Conservation (phyloP, 2,888 invertebrate species). For the Malacosoma neustria region DNA sequence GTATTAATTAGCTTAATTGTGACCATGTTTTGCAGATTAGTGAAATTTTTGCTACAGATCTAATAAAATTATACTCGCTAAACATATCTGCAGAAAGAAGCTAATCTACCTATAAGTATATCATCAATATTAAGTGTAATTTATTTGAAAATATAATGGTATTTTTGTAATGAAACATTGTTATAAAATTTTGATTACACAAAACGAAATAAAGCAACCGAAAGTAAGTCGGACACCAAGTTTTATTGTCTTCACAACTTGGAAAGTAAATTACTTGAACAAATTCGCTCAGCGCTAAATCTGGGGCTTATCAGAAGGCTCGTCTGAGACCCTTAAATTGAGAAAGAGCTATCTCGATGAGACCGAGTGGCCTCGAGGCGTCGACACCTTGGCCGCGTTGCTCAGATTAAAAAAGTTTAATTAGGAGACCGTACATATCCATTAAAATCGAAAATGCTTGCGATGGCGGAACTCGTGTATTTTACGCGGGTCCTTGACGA, state of each 20-base stretch:
- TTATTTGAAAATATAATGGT: conserved; percentile 28
- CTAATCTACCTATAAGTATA: no score
- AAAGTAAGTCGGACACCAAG: conserved; percentile 46
- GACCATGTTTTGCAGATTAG: no score
- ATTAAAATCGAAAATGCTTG: conserved; percentile 24
- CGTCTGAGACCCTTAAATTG: conserved; percentile 58
- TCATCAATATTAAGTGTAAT: no score
- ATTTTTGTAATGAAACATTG: no score
- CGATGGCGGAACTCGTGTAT: background rate
- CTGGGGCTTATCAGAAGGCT: conserved; percentile 62
- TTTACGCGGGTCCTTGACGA: background rate
- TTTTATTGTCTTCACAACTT: conserved; percentile 70
- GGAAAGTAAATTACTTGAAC: conserved; percentile 67
- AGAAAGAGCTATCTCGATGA: conserved; percentile 60
- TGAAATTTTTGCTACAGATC: no score
- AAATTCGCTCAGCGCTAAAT: conserved; percentile 69
- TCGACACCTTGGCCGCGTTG: conserved; percentile 47
- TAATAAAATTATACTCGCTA: no score
- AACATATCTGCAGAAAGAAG: no score
- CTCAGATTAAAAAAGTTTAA: conserved; percentile 63
- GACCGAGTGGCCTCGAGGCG: conserved; percentile 44
- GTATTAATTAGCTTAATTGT: no score
- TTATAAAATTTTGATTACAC: conserved; percentile 39
- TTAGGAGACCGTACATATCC: conserved; percentile 41
- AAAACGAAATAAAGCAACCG: conserved; percentile 49